phyloP scores from a whole-genome alignment of 1,140 invertebrate species.

The Palaemon carinicauda region DNA sequence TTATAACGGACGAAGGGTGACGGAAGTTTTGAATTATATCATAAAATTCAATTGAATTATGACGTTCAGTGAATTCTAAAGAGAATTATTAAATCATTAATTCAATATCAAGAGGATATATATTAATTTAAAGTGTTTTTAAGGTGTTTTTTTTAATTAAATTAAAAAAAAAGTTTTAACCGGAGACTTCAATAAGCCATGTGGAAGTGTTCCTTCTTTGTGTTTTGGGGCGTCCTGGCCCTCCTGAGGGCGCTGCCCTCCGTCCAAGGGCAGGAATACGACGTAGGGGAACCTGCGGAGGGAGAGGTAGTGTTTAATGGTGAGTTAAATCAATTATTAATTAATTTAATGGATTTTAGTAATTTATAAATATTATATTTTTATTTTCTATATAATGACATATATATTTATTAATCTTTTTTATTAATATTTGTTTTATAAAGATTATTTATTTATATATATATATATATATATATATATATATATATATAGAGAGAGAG shows the following conservation, averaged over 20 bases:
- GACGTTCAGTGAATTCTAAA: too few relatives aligned
- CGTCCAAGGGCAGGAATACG: constrained; percentile 20
- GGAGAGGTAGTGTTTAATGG: neutral
- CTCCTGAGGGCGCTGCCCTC: too few relatives aligned
- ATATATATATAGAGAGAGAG: constrained; percentile 5
- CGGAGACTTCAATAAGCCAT: constrained; percentile 53
- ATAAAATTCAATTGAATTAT: constrained; percentile 3
- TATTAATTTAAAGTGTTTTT: neutral
- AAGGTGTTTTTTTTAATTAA: neutral
- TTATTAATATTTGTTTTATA: neutral
- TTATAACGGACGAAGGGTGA: constrained; percentile 16
- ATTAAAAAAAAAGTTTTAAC: too few relatives aligned
- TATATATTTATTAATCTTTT: neutral
- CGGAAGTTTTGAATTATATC: constrained; percentile 25
- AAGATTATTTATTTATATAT: neutral
- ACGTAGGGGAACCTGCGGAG: neutral
- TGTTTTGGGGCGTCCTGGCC: constrained; percentile 8
- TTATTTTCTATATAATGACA: neutral
- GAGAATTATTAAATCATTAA: too few relatives aligned
- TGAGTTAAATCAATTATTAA: neutral
- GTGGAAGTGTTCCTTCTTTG: constrained; percentile 51
- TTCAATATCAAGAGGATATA: neutral
- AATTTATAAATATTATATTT: too few relatives aligned
- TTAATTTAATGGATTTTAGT: too few relatives aligned
- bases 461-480: constrained; percentile 17